A percentile compares a stretch with the other conserved stretches of the same genome.
Conservation (phyloP, 2,113 vertebrate genomes). For the Hydropotes inermis region DNA sequence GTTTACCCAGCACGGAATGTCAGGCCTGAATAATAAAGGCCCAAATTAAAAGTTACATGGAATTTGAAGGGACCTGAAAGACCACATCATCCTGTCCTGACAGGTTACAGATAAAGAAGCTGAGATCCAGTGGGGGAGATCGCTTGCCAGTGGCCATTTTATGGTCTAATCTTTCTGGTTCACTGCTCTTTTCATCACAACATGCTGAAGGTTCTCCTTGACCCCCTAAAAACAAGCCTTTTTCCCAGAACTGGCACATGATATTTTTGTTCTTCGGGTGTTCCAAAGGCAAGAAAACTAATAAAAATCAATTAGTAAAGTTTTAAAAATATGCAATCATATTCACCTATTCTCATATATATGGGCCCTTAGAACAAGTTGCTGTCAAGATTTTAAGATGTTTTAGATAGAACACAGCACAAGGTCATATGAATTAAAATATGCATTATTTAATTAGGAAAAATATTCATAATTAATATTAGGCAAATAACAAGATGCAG, state of each 20-base stretch:
- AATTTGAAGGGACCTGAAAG: slow-evolving; percentile 6
- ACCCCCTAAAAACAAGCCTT: neutral
- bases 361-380: neutral
- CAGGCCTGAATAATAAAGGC: neutral
- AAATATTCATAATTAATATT: slow-evolving; percentile 69
- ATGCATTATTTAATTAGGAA: slow-evolving; percentile 64
- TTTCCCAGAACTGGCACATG: neutral
- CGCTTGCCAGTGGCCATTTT: neutral
- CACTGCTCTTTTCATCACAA: neutral
- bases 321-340: neutral
- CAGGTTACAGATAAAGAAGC: neutral
- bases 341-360: neutral
- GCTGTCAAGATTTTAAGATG: neutral
- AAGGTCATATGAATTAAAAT: slow-evolving; percentile 61
- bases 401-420: neutral
- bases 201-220: neutral
- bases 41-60: neutral
- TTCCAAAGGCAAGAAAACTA: neutral
- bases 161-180: neutral
- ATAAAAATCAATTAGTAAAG: neutral
- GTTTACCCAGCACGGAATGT: neutral
- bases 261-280: neutral
- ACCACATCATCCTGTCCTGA: neutral
- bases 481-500: slow-evolving; percentile 51
- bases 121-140: neutral